phyloP scores from a whole-genome alignment of 2,888 invertebrate genomes.

The Dolichopus griseipennis region DNA sequence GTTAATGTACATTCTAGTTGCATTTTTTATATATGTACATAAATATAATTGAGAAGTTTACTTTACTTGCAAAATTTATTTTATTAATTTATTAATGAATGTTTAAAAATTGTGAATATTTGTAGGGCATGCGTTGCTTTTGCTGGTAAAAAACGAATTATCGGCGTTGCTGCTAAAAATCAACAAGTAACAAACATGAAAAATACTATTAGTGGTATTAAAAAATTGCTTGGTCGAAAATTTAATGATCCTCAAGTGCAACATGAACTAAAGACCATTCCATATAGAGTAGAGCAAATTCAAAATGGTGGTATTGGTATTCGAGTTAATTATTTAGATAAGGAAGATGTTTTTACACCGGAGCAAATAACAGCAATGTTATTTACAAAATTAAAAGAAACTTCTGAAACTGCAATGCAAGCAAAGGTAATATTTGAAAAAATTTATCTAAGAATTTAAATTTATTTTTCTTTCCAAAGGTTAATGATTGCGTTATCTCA shows the following conservation, averaged over 20 bases:
- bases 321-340: conserved; percentile 78
- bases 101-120: conserved; percentile 21
- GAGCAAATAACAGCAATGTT: conserved; percentile 96
- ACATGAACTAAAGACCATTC: conserved; percentile 67
- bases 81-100: no score
- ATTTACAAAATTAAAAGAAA: conserved; percentile 91
- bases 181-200: conserved; percentile 95
- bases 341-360: conserved; percentile 75
- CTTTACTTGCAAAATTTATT: no score
- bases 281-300: conserved; percentile 68
- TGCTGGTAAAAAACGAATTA: conserved; percentile 80
- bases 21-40: no score
- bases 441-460: background rate
- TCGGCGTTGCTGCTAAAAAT: conserved; percentile 95
- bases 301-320: conserved; percentile 77
- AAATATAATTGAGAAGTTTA: no score
- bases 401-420: conserved; percentile 74
- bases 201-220: conserved; percentile 91
- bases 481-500: conserved; percentile 89
- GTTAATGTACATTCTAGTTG: no score
- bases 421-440: conserved; percentile 51
- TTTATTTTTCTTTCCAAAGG: conserved; percentile 30
- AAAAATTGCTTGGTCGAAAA: conserved; percentile 83
- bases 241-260: conserved; percentile 83
- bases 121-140: conserved; percentile 92